Evolutionary conservation across 2,888 invertebrate species (phyloP).

Genomic region (Ditula angustiorana): DNA sequence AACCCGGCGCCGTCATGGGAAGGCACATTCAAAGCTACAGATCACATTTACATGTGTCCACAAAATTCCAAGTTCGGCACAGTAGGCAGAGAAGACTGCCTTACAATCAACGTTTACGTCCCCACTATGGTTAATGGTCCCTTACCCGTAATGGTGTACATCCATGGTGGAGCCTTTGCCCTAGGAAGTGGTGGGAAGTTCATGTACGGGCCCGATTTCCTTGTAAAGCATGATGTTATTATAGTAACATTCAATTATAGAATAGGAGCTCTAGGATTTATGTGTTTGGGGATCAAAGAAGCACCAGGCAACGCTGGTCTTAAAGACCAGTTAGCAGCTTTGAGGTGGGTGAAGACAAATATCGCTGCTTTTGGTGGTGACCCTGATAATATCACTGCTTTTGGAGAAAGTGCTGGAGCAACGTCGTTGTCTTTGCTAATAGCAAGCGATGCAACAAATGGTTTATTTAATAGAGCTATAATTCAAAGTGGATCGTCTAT

Average conservation of each 20-base stretch:
- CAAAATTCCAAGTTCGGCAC: slow-evolving; percentile 57
- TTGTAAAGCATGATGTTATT: slow-evolving; percentile 70
- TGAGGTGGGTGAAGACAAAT: slow-evolving; percentile 76
- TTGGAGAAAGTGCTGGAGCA: slow-evolving; percentile 78
- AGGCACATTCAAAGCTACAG: slow-evolving; percentile 69
- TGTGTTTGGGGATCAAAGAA: slow-evolving; percentile 73
- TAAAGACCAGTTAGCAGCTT: slow-evolving; percentile 77
- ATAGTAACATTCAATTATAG: slow-evolving; percentile 77
- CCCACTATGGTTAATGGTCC: slow-evolving; percentile 57
- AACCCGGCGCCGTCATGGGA: slow-evolving; percentile 72
- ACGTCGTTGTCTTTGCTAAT: slow-evolving; percentile 65
- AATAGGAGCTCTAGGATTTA: slow-evolving; percentile 71
- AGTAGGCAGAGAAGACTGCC: slow-evolving; percentile 71
- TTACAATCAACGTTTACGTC: slow-evolving; percentile 72
- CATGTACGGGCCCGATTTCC: slow-evolving; percentile 69
- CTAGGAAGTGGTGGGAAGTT: slow-evolving; percentile 73
- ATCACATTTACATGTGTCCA: slow-evolving; percentile 66
- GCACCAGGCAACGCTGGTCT: slow-evolving; percentile 78
- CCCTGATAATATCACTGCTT: slow-evolving; percentile 74
- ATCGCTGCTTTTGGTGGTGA: slow-evolving; percentile 77
- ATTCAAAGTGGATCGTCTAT: slow-evolving; percentile 72
- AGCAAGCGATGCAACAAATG: slow-evolving; percentile 64
- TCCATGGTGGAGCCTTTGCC: slow-evolving; percentile 76
- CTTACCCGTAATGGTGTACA: slow-evolving; percentile 74
- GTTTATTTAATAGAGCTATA: slow-evolving; percentile 71